phyloP scores from a whole-genome alignment of 1,140 invertebrate genomes.

The Octopus sinensis region DNA sequence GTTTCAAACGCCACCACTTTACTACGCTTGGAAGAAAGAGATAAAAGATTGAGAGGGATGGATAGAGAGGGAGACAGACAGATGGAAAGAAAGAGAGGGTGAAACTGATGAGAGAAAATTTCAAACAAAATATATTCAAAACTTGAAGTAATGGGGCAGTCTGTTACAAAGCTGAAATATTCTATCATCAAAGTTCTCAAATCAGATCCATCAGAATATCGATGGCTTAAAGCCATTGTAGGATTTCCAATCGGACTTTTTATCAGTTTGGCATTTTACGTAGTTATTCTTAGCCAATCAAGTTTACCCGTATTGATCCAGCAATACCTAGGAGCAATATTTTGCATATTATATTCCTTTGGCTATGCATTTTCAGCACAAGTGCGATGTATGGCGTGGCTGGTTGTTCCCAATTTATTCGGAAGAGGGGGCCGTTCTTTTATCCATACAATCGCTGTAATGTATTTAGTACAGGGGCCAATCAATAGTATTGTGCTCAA shows the following conservation, averaged over 20 bases:
- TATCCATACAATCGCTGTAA: conserved; percentile 40
- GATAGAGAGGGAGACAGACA: too few species aligned
- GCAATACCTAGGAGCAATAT: conserved; percentile 26
- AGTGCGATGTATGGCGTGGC: conserved; percentile 37
- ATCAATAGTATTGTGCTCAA: neutral
- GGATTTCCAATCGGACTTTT: conserved; percentile 28
- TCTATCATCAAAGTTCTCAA: conserved; percentile 12
- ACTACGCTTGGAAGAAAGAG: too few species aligned
- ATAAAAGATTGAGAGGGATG: too few species aligned
- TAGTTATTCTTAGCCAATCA: conserved; percentile 30
- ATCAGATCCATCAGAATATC: conserved; percentile 24
- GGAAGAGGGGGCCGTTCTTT: conserved; percentile 43
- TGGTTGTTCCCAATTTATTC: conserved; percentile 44
- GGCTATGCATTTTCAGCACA: conserved; percentile 40
- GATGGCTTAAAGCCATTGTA: conserved; percentile 22
- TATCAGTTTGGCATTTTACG: conserved; percentile 27
- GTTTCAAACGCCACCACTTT: too few species aligned
- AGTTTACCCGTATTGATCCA: conserved; percentile 22
- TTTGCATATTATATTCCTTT: conserved; percentile 30
- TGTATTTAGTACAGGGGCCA: conserved; percentile 37
- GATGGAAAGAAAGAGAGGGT: too few species aligned
- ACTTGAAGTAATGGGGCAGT: too few species aligned
- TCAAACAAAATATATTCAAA: too few species aligned
- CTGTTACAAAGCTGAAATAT: neutral
- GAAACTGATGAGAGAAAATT: too few species aligned